phyloP scores from a whole-genome alignment of 2,113 vertebrate species.

The Cinclus mexicanus region DNA sequence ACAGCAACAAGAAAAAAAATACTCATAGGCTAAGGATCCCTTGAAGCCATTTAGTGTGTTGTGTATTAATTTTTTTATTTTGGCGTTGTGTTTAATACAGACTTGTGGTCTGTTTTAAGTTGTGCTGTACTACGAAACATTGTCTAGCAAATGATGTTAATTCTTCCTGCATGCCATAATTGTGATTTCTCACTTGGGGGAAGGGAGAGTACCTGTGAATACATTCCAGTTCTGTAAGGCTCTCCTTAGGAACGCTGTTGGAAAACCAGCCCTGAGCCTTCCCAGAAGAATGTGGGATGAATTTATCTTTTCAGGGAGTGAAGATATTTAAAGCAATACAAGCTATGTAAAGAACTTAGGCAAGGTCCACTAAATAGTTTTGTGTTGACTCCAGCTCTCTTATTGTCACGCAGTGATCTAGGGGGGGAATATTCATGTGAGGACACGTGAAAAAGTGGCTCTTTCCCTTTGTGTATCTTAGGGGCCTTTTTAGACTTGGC shows the following conservation, averaged over 20 bases:
- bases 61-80: background rate
- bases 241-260: background rate
- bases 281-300: constrained; percentile 5
- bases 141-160: background rate
- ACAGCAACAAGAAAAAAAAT: background rate
- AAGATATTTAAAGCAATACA: constrained; percentile 54
- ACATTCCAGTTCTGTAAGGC: background rate
- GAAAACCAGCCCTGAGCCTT: background rate
- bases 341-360: constrained; percentile 33
- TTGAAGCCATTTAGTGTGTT: background rate
- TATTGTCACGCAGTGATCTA: background rate
- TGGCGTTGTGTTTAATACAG: background rate
- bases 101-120: constrained; percentile 35
- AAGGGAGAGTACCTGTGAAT: background rate
- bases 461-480: constrained; percentile 7
- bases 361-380: constrained; percentile 23
- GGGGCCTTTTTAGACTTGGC: constrained; percentile 33
- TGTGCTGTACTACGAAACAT: background rate
- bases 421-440: background rate
- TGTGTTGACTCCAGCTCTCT: constrained; percentile 30
- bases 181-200: background rate
- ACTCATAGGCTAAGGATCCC: background rate
- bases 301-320: constrained; percentile 29
- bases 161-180: background rate
- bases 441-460: background rate